Conservation (phyloP, 2,797 vertebrate species). For the Schizopygopsis pylzovi region DNA sequence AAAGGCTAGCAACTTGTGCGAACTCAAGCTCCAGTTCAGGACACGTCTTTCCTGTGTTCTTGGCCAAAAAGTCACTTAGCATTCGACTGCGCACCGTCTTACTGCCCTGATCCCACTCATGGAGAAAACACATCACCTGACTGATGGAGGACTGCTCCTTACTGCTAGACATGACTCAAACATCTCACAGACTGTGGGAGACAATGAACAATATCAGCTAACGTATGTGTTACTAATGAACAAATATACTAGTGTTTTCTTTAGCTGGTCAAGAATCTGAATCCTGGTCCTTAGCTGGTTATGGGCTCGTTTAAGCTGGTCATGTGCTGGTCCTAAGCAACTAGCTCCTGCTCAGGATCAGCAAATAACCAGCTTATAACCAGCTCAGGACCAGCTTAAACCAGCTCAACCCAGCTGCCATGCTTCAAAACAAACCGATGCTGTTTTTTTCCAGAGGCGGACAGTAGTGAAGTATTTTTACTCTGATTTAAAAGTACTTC, state of each 20-base stretch:
- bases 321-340: background rate
- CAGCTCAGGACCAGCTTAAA: no score
- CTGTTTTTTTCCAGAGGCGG: no score
- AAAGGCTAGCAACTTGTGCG: conserved; percentile 83
- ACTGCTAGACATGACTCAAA: conserved; percentile 68
- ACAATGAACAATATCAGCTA: background rate
- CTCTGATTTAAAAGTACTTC: no score
- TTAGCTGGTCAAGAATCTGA: background rate
- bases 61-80: conserved; percentile 79
- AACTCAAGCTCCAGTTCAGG: conserved; percentile 85
- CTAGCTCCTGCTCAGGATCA: background rate
- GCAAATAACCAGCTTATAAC: background rate
- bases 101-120: conserved; percentile 82
- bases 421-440: background rate
- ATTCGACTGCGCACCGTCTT: conserved; percentile 69
- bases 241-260: background rate
- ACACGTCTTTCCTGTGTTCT: conserved; percentile 78
- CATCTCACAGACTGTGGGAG: background rate
- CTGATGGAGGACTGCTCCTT: conserved; percentile 76
- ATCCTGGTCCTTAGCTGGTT: no score
- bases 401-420: background rate
- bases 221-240: background rate
- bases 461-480: no score
- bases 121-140: conserved; percentile 78
- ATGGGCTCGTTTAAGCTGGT: no score